phyloP scores from a whole-genome alignment of 2,113 vertebrate genomes.

The Carollia perspicillata region DNA sequence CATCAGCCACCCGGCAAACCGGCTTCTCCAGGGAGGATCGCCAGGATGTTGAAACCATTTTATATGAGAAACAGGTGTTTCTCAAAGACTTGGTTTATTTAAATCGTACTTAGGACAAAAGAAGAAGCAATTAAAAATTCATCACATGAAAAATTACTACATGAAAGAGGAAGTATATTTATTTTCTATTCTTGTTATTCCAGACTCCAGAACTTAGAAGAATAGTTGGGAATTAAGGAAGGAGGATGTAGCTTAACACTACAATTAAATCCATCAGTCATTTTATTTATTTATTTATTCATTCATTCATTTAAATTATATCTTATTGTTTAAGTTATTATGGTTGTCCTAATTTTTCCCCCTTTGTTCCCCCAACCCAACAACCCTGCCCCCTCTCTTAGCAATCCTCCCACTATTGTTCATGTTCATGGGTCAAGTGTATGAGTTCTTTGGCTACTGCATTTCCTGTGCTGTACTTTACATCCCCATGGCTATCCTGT shows the following conservation, averaged over 20 bases:
- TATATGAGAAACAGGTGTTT: not conserved
- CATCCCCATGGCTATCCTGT: too few relatives aligned
- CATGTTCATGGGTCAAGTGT: too few relatives aligned
- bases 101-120: not conserved
- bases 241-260: not conserved
- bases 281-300: too few relatives aligned
- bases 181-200: not conserved
- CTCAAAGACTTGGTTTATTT: not conserved
- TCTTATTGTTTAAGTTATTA: too few relatives aligned
- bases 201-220: not conserved
- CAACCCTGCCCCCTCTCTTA: too few relatives aligned
- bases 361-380: too few relatives aligned
- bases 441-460: too few relatives aligned
- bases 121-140: not conserved
- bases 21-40: not conserved
- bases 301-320: too few relatives aligned
- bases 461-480: too few relatives aligned
- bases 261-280: not conserved
- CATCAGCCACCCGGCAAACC: not conserved
- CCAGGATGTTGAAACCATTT: not conserved
- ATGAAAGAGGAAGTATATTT: not conserved
- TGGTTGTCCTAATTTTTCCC: too few relatives aligned
- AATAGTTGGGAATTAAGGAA: not conserved
- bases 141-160: not conserved
- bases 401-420: too few relatives aligned